A percentile compares a stretch with the other conserved stretches of the same genome.
These are phyloP conservation scores for Rutpela maculata DNA, from an alignment of 2,888 invertebrate species.

Conservation along the genomic window DNA sequence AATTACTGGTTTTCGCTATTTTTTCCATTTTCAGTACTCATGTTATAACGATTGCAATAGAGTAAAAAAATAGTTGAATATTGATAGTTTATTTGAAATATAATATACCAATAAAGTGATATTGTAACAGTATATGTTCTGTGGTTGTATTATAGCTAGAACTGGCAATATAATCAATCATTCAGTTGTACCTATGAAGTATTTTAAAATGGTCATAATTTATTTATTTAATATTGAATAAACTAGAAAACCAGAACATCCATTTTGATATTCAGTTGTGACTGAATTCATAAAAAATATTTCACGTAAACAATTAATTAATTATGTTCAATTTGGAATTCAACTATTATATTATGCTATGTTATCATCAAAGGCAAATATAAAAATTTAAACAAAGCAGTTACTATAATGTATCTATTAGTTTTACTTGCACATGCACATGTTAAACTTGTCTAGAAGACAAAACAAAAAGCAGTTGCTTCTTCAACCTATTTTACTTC, in stretches of 20 bases:
- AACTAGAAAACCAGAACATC: background rate
- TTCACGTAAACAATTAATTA: slow-evolving; percentile 18
- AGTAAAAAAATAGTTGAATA: background rate
- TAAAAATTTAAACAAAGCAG: too few relatives aligned
- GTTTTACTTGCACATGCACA: too few relatives aligned
- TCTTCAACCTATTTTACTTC: too few relatives aligned
- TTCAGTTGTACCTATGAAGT: slow-evolving; percentile 37
- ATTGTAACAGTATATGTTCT: slow-evolving; percentile 40
- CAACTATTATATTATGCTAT: too few relatives aligned
- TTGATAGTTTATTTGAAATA: slow-evolving; percentile 38
- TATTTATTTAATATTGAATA: slow-evolving; percentile 23
- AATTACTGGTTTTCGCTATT: background rate
- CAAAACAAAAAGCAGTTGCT: too few relatives aligned
- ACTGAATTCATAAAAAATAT: slow-evolving; percentile 8
- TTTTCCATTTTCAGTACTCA: background rate
- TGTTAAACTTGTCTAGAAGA: too few relatives aligned
- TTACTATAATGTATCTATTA: too few relatives aligned
- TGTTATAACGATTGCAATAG: background rate
- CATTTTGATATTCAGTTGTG: slow-evolving; percentile 15
- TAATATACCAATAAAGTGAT: slow-evolving; percentile 38
- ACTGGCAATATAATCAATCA: slow-evolving; percentile 40
- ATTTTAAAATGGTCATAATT: slow-evolving; percentile 27
- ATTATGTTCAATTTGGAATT: background rate
- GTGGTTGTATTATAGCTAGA: slow-evolving; percentile 31
- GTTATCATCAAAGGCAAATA: background rate